Percentiles rank a stretch among this genome's conserved stretches.
phyloP scores from a whole-genome alignment of 1,140 invertebrate genomes.

The Micrasema longulum region DNA sequence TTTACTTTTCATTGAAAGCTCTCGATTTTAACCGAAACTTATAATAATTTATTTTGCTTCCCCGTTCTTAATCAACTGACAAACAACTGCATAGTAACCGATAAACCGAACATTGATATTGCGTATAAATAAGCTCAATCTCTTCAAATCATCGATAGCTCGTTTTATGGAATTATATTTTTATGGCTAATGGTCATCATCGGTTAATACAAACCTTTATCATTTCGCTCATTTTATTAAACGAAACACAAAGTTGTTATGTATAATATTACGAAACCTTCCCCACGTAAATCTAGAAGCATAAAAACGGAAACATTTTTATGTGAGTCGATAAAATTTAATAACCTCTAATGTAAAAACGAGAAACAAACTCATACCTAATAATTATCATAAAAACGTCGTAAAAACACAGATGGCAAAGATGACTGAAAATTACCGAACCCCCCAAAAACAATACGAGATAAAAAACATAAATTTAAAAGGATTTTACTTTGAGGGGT shows the following conservation, averaged over 20 bases:
- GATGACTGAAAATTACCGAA: slow-evolving; percentile 35
- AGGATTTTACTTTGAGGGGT: slow-evolving; percentile 48
- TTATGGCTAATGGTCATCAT: too few relatives aligned
- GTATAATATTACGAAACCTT: too few relatives aligned
- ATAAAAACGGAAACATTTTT: slow-evolving; percentile 19
- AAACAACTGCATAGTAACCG: too few relatives aligned
- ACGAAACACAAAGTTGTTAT: too few relatives aligned
- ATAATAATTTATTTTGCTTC: neutral
- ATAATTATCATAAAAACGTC: slow-evolving; percentile 34
- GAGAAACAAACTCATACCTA: slow-evolving; percentile 18
- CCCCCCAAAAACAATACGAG: slow-evolving; percentile 38
- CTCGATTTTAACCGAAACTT: slow-evolving; percentile 42
- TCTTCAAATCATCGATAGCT: too few relatives aligned
- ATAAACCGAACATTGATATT: too few relatives aligned
- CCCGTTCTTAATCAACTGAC: too few relatives aligned
- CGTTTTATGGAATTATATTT: too few relatives aligned
- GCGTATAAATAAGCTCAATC: too few relatives aligned
- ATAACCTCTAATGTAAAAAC: slow-evolving; percentile 12
- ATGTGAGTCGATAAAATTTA: slow-evolving; percentile 29
- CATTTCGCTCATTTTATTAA: too few relatives aligned
- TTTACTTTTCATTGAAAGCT: slow-evolving; percentile 46
- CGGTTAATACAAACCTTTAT: too few relatives aligned
- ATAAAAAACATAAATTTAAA: slow-evolving; percentile 38
- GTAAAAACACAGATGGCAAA: slow-evolving; percentile 42
- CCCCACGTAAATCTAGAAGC: neutral